phyloP scores from a whole-genome alignment of 1,140 invertebrate species.

The Hycleus cichorii region DNA sequence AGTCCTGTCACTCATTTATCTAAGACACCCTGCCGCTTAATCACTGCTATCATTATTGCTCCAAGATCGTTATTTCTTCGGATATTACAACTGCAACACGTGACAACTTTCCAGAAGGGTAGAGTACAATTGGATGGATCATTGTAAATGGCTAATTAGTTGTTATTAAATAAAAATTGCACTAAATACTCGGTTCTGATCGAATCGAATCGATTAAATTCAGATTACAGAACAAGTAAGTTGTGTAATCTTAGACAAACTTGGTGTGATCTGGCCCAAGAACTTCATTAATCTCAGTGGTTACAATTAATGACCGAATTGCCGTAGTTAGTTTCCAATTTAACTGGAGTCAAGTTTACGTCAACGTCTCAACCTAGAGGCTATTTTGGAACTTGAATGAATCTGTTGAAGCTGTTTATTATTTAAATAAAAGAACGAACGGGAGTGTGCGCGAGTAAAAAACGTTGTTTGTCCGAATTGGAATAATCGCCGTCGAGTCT shows the following conservation, averaged over 20 bases:
- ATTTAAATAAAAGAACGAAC: too few species aligned
- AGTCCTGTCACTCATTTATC: constrained; percentile 39
- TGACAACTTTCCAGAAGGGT: too few species aligned
- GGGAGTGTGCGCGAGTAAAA: too few species aligned
- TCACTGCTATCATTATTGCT: constrained; percentile 36
- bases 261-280: constrained; percentile 18
- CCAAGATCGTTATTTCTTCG: constrained; percentile 11
- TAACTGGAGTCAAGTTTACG: too few species aligned
- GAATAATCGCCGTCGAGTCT: too few species aligned
- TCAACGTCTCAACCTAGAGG: too few species aligned
- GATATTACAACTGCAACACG: background rate
- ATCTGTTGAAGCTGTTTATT: too few species aligned
- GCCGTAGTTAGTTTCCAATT: constrained; percentile 3
- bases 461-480: too few species aligned
- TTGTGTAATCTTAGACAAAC: constrained; percentile 27
- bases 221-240: constrained; percentile 7
- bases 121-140: too few species aligned
- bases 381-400: too few species aligned
- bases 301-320: constrained; percentile 30
- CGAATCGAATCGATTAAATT: constrained; percentile 13
- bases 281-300: constrained; percentile 30
- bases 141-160: too few species aligned
- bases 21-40: constrained; percentile 37
- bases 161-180: too few species aligned
- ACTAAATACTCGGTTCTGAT: background rate